phyloP scores from a whole-genome alignment of 2,888 invertebrate species.

The Drosophila flavopinicola region DNA sequence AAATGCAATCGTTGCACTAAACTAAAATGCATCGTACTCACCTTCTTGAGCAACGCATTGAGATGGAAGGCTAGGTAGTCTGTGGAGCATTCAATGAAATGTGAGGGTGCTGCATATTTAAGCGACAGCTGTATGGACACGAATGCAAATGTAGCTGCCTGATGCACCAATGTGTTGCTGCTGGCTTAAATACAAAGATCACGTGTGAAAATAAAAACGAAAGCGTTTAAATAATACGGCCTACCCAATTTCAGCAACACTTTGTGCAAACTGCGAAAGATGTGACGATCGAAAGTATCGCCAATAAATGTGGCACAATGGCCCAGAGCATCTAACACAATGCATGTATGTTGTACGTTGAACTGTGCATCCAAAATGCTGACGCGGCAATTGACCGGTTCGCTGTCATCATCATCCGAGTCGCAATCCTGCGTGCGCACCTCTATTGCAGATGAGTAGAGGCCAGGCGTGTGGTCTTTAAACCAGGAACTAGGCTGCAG shows the following conservation, averaged over 20 bases:
- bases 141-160: conserved; percentile 87
- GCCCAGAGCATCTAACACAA: conserved; percentile 89
- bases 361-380: conserved; percentile 85
- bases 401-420: conserved; percentile 81
- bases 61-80: conserved; percentile 91
- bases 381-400: conserved; percentile 59
- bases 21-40: conserved; percentile 57
- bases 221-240: too few species aligned
- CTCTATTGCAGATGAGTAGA: conserved; percentile 84
- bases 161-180: conserved; percentile 87
- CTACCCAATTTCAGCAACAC: conserved; percentile 90
- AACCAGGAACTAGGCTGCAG: conserved; percentile 80
- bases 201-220: neutral
- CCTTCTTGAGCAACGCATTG: conserved; percentile 87
- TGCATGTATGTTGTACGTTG: conserved; percentile 88
- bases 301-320: conserved; percentile 86
- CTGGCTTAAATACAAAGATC: conserved; percentile 85
- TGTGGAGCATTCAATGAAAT: conserved; percentile 88
- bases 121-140: conserved; percentile 86
- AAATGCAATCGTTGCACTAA: neutral
- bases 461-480: conserved; percentile 82
- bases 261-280: conserved; percentile 88
- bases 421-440: conserved; percentile 80
- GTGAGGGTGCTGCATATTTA: conserved; percentile 85
- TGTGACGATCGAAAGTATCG: conserved; percentile 86